Conservation (phyloP, 2,888 invertebrate genomes). For the Meteorus colon region DNA sequence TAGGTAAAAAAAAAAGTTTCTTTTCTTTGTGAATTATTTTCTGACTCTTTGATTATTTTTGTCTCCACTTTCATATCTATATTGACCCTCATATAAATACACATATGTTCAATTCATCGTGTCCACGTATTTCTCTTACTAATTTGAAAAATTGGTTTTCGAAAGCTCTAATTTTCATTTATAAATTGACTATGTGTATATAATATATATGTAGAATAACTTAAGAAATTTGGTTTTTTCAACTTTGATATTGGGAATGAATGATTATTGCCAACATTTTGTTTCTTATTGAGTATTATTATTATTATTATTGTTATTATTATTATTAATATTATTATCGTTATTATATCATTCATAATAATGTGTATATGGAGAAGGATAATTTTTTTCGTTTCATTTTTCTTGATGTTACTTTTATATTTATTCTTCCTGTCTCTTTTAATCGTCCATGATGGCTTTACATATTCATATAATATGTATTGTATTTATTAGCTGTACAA, state of each 20-base stretch:
- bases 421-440: neutral
- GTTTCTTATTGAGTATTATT: neutral
- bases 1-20: neutral
- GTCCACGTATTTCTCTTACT: neutral
- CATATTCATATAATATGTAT: neutral
- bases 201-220: neutral
- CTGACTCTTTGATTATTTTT: neutral
- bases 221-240: neutral
- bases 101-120: neutral
- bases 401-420: neutral
- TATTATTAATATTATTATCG: neutral
- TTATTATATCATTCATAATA: neutral
- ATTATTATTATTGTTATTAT: neutral
- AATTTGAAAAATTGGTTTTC: neutral
- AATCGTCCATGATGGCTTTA: neutral
- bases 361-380: constrained; percentile 6
- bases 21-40: neutral
- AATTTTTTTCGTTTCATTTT: constrained; percentile 1
- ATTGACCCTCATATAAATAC: neutral
- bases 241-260: constrained; percentile 4
- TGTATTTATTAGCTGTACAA: neutral
- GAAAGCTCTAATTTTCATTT: constrained; percentile 1
- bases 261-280: constrained; percentile 27
- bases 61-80: neutral
- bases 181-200: constrained; percentile 11